Conservation (phyloP, 1,140 invertebrate species). For the Lordiphosa mommai region DNA sequence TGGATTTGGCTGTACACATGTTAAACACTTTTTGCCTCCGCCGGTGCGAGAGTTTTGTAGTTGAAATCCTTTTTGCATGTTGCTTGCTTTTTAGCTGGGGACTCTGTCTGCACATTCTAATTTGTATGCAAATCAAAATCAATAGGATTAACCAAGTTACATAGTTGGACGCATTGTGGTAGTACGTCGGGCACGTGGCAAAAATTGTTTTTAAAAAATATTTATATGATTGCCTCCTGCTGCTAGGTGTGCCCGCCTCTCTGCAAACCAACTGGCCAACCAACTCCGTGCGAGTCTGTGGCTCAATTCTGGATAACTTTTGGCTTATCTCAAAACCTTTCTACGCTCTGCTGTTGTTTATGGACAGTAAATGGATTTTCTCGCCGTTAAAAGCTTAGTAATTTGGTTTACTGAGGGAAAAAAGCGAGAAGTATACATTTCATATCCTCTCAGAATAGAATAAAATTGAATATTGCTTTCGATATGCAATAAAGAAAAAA, state of each 20-base stretch:
- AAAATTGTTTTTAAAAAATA: constrained; percentile 73
- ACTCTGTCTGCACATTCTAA: constrained; percentile 51
- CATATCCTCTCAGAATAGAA: not conserved
- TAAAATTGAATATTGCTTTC: too few species aligned
- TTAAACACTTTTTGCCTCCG: constrained; percentile 63
- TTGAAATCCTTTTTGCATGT: constrained; percentile 57
- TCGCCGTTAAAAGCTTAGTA: constrained; percentile 16
- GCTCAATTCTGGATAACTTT: constrained; percentile 32
- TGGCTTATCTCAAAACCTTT: constrained; percentile 54
- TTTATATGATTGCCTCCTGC: constrained; percentile 35
- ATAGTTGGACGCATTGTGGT: constrained; percentile 43
- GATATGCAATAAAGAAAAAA: too few species aligned
- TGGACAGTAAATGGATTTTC: constrained; percentile 8
- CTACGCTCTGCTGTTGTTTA: constrained; percentile 42
- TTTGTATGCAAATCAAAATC: constrained; percentile 78
- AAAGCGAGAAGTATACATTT: not conserved
- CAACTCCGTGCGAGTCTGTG: constrained; percentile 10
- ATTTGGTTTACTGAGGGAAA: not conserved
- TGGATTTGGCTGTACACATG: constrained; percentile 65
- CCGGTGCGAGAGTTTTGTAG: constrained; percentile 38
- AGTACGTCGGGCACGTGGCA: constrained; percentile 19
- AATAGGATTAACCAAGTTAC: constrained; percentile 75
- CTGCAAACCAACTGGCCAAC: too few species aligned
- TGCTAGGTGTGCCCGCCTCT: not conserved
- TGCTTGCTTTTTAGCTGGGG: constrained; percentile 29